Evolutionary conservation across 2,113 vertebrate genomes (phyloP).

Genomic region (Erythrocercus mccallii): DNA sequence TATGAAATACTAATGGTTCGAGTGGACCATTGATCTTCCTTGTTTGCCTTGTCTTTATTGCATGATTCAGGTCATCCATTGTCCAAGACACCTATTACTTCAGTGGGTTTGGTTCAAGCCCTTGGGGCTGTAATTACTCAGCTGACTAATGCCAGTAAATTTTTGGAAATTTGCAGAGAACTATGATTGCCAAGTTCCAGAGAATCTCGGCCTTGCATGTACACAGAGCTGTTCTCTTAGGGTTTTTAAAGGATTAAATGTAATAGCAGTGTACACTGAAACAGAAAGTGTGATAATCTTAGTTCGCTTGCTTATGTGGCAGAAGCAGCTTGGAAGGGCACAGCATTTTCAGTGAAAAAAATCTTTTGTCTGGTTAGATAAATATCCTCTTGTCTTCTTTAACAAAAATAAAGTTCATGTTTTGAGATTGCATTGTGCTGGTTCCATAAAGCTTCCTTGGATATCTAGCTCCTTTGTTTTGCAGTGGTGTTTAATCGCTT

Average conservation of each 20-base stretch:
- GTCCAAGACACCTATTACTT: not conserved
- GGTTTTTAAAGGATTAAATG: constrained; percentile 7
- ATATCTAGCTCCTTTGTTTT: not conserved
- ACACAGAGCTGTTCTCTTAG: not conserved
- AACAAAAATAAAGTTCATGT: not conserved
- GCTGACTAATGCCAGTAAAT: not conserved
- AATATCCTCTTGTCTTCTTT: not conserved
- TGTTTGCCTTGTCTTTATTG: not conserved
- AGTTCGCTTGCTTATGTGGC: not conserved
- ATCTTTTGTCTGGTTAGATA: not conserved
- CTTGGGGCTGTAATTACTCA: not conserved
- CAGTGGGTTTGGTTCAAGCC: not conserved
- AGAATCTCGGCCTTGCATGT: not conserved
- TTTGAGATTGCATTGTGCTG: not conserved
- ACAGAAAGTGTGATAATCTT: not conserved
- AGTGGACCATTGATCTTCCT: not conserved
- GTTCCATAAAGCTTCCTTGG: not conserved
- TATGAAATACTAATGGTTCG: not conserved
- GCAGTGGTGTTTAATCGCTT: not conserved
- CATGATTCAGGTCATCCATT: not conserved
- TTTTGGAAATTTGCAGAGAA: not conserved
- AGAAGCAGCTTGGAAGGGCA: not conserved
- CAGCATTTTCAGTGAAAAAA: not conserved
- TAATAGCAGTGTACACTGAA: not conserved
- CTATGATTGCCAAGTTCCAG: not conserved